Evolutionary conservation across 2,797 vertebrate genomes (phyloP), one percentile per base, ranked within the genome.

Genomic region (Remorina albescens): DNA sequence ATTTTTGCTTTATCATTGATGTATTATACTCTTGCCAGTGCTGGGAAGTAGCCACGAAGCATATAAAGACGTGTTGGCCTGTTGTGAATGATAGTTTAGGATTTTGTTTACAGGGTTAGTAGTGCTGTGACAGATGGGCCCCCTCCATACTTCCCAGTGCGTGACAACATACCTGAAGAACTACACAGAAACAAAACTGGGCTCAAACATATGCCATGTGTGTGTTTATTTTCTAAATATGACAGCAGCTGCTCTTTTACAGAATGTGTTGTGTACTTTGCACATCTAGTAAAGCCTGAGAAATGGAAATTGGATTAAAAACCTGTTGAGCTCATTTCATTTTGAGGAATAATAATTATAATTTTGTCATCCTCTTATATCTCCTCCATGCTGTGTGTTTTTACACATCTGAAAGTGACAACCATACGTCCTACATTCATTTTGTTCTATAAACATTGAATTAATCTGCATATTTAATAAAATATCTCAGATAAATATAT

Each of bases 61-160:
- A 85, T 66, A 30, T 53, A 53, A 65, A 55, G 69, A 71, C 5
- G 80, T 75, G 80, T 75, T 78, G 75, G 83, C 67, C 69, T 13
- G 84, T 83, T n/a, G 81, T 83, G 88, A 90, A 80, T 72, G 88
- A 87, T 86, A 85, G 85, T 86, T 78, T 42, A 79, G 88, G 89
- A 86, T 89, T 88, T 32, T 88, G 82, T 88, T 89, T 86, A 71
- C 78, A 60, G 79, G 77, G 82, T 74, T 74, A 69, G 71, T 50
- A 47, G 61, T 57, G 80, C 61, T 65, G 76, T 83, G 86, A 86
- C 90, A 92, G 89, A 89, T 91, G 89, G 90, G 78, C 84, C 82
- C 88, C 89, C 90, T 90, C 86, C 91, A 84, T 88, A 90, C 85
- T 39, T 36, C 66, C 73, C 71, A 34, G 61, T 77, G 83, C 74